Conservation (phyloP, 2,888 invertebrate genomes). For the Entomobrya multifasciata region DNA sequence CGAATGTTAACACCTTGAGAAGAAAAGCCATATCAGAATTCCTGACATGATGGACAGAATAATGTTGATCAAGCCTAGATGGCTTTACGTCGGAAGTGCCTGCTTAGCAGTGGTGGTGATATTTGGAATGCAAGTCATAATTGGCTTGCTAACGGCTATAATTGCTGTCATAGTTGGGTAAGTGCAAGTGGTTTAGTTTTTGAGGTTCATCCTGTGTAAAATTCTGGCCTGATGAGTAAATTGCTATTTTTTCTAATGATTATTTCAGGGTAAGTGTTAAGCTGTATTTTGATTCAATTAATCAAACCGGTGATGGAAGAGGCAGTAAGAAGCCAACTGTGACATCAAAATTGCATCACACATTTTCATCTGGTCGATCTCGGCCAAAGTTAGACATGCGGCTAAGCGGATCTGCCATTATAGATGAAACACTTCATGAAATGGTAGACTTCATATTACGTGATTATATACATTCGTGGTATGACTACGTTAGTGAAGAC, state of each 20-base stretch:
- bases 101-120: constrained; percentile 56
- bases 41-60: constrained; percentile 55
- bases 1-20: not conserved
- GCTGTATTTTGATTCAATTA: constrained; percentile 63
- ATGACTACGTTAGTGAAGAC: constrained; percentile 84
- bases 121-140: constrained; percentile 70
- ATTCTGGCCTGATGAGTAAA: not conserved
- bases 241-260: too few species aligned
- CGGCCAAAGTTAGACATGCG: constrained; percentile 82
- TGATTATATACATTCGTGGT: constrained; percentile 90
- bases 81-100: constrained; percentile 63
- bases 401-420: constrained; percentile 91
- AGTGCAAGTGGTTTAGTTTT: not conserved
- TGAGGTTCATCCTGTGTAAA: constrained; percentile 15
- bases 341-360: constrained; percentile 10
- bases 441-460: constrained; percentile 90
- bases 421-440: constrained; percentile 86
- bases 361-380: constrained; percentile 7
- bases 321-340: constrained; percentile 10
- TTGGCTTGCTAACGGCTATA: constrained; percentile 64
- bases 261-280: constrained; percentile 67
- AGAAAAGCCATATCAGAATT: not conserved
- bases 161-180: constrained; percentile 70
- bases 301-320: constrained; percentile 41
- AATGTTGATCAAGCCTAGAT: constrained; percentile 56